phyloP scores from a whole-genome alignment of 2,113 vertebrate genomes.

The Pungitius pungitius region DNA sequence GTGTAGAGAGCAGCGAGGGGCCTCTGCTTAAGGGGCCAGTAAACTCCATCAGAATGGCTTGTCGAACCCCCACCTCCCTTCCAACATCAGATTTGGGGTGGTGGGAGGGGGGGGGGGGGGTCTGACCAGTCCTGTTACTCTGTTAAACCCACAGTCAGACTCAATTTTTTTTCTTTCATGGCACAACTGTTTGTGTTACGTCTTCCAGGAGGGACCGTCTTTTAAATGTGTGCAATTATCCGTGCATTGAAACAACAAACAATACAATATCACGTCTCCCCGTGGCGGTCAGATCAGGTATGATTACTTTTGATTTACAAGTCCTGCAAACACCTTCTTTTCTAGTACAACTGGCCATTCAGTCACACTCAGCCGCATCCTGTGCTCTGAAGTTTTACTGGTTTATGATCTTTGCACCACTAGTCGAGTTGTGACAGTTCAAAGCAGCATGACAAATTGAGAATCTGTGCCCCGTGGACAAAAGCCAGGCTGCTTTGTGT shows the following conservation, averaged over 20 bases:
- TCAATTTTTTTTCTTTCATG: neutral
- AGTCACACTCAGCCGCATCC: slow-evolving; percentile 72
- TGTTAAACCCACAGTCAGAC: neutral
- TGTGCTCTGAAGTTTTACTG: slow-evolving; percentile 80
- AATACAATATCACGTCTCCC: neutral
- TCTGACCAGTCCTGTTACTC: neutral
- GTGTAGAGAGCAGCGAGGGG: slow-evolving; percentile 48
- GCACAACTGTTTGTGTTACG: neutral
- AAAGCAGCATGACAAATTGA: slow-evolving; percentile 77
- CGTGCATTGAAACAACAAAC: neutral
- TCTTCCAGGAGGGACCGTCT: neutral
- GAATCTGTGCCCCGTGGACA: slow-evolving; percentile 71
- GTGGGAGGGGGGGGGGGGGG: no score
- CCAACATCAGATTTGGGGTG: neutral
- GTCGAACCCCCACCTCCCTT: neutral
- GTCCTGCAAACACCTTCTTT: neutral
- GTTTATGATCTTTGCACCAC: slow-evolving; percentile 78
- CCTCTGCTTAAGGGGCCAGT: slow-evolving; percentile 49
- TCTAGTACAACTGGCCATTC: slow-evolving; percentile 3
- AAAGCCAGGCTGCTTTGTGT: slow-evolving; percentile 49
- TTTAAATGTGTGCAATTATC: neutral
- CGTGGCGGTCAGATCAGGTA: neutral
- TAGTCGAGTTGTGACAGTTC: slow-evolving; percentile 75
- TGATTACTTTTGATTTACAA: neutral
- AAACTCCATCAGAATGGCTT: neutral